These are phyloP conservation scores for Dasysyrphus albostriatus DNA, from an alignment of 2,888 invertebrate genomes.

Conservation along the genomic window DNA sequence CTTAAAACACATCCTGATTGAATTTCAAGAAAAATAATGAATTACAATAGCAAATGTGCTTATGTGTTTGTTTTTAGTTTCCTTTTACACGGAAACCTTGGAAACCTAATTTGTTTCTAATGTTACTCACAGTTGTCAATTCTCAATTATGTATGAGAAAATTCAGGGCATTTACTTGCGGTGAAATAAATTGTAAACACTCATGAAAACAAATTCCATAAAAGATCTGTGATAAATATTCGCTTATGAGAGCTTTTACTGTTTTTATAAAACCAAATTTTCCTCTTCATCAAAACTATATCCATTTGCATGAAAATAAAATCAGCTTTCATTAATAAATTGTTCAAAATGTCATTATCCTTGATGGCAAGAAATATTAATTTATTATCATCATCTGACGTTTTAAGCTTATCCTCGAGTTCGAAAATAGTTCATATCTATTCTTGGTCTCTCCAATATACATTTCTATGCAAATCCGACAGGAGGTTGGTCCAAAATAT, in stretches of 20 bases:
- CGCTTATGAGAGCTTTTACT: not conserved
- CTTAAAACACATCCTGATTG: no score
- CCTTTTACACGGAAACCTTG: no score
- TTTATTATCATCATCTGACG: constrained; percentile 58
- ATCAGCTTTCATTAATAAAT: constrained; percentile 56
- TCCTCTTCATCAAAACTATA: constrained; percentile 5
- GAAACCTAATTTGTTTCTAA: no score
- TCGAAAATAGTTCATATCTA: constrained; percentile 45
- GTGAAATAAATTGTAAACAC: no score
- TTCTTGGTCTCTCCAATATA: constrained; percentile 11
- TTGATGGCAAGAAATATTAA: constrained; percentile 46
- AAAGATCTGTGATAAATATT: no score
- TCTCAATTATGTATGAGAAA: no score
- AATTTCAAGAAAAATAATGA: no score
- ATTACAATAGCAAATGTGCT: no score
- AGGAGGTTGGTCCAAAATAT: constrained; percentile 26
- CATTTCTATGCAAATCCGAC: constrained; percentile 56
- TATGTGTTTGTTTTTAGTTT: no score
- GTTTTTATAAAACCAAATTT: not conserved
- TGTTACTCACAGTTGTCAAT: no score
- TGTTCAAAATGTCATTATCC: constrained; percentile 29
- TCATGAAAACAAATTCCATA: not conserved
- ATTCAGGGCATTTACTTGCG: no score
- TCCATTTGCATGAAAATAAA: constrained; percentile 35
- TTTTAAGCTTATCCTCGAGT: constrained; percentile 49